Conservation (phyloP, 2,113 vertebrate genomes). For the Numenius arquata region DNA sequence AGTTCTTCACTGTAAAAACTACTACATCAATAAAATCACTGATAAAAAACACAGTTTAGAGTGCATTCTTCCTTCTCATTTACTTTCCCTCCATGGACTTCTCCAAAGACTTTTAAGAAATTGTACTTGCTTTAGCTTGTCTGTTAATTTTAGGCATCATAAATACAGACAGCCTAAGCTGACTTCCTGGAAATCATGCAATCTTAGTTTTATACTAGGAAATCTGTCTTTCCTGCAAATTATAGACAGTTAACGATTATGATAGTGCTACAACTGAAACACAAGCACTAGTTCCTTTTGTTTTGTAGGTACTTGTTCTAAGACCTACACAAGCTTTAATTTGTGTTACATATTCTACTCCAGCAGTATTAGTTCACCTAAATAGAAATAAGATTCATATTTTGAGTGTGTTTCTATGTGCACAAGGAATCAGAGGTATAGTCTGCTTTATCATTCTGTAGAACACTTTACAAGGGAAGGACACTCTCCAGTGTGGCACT, state of each 20-base stretch:
- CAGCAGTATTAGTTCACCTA: background rate
- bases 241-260: background rate
- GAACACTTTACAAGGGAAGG: background rate
- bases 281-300: background rate
- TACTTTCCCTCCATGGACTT: fast-evolving
- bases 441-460: background rate
- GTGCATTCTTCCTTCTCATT: background rate
- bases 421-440: background rate
- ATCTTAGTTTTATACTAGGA: background rate
- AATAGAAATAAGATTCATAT: background rate
- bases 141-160: background rate
- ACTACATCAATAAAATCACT: background rate
- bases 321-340: background rate
- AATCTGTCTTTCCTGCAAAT: background rate
- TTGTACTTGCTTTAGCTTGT: background rate
- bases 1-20: background rate
- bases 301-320: background rate
- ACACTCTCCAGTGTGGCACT: background rate
- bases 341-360: background rate
- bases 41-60: background rate
- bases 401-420: background rate
- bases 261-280: background rate
- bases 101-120: background rate
- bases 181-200: background rate
- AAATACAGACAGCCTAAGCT: background rate